These are phyloP conservation scores for Labia minor DNA, from an alignment of 2,888 invertebrate genomes.

Conservation along the genomic window DNA sequence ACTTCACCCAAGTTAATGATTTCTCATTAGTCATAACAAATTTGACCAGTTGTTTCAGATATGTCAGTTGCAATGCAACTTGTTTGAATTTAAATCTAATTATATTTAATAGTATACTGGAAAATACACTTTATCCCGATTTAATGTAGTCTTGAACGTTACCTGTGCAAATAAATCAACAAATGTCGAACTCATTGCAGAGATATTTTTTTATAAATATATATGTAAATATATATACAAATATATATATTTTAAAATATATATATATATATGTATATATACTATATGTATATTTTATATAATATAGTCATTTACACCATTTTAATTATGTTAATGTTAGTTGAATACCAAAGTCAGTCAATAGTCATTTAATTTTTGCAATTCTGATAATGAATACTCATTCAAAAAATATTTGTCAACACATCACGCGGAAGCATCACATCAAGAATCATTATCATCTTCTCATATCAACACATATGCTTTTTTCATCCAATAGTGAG, in stretches of 20 bases:
- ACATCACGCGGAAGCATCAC: constrained; percentile 13
- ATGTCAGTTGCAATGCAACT: constrained; percentile 26
- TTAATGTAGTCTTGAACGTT: constrained; percentile 24
- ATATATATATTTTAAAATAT: too few relatives aligned
- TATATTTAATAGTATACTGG: constrained; percentile 21
- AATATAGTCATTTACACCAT: constrained; percentile 17
- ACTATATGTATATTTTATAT: background rate
- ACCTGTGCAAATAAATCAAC: constrained; percentile 26
- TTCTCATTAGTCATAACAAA: constrained; percentile 25
- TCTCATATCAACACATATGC: constrained; percentile 20
- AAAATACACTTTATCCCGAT: constrained; percentile 23
- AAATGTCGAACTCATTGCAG: constrained; percentile 23
- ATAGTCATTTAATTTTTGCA: constrained; percentile 14
- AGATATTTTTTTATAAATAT: background rate
- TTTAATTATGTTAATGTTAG: constrained; percentile 17
- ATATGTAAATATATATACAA: background rate
- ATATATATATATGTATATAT: too few relatives aligned
- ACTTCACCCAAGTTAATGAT: constrained; percentile 21
- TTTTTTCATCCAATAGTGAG: constrained; percentile 20
- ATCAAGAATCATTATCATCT: constrained; percentile 5
- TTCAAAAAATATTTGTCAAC: constrained; percentile 13
- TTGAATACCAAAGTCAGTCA: constrained; percentile 20
- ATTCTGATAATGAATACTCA: background rate
- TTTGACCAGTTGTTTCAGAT: constrained; percentile 25
- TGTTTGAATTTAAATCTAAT: constrained; percentile 16